A percentile compares a stretch with the other conserved stretches of the same genome.
phyloP scores from a whole-genome alignment of 2,888 invertebrate genomes.

The Pandemis corylana region DNA sequence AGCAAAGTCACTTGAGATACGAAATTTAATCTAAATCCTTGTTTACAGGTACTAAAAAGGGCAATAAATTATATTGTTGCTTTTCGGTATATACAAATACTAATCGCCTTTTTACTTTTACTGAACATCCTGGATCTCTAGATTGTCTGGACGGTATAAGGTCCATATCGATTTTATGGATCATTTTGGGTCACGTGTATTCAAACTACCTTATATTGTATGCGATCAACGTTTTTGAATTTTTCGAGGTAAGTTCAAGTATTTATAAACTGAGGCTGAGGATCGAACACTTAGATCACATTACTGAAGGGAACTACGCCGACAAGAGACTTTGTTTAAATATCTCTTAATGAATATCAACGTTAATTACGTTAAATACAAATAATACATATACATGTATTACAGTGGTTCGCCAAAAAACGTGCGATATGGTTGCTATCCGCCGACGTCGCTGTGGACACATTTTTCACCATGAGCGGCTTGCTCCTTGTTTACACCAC shows the following conservation, averaged over 20 bases:
- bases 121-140: slow-evolving; percentile 17
- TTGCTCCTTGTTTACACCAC: slow-evolving; percentile 21
- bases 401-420: slow-evolving; percentile 14
- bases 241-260: slow-evolving; percentile 7
- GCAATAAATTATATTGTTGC: slow-evolving; percentile 23
- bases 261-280: no score
- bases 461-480: slow-evolving; percentile 25
- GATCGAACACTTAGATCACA: no score
- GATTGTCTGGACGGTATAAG: slow-evolving; percentile 41
- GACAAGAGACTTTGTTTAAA: no score
- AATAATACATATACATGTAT: background rate
- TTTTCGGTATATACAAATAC: slow-evolving; percentile 40
- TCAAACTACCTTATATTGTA: slow-evolving; percentile 9
- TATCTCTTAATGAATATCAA: no score
- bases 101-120: slow-evolving; percentile 30
- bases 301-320: no score
- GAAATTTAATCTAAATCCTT: background rate
- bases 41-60: slow-evolving; percentile 27
- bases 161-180: slow-evolving; percentile 38
- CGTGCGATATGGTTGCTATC: slow-evolving; percentile 2
- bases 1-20: background rate
- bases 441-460: slow-evolving; percentile 13
- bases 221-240: slow-evolving; percentile 11
- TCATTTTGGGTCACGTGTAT: slow-evolving; percentile 34
- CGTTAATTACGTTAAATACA: background rate